Conservation (phyloP, 2,888 invertebrate genomes). For the Drosophila vallismaia region DNA sequence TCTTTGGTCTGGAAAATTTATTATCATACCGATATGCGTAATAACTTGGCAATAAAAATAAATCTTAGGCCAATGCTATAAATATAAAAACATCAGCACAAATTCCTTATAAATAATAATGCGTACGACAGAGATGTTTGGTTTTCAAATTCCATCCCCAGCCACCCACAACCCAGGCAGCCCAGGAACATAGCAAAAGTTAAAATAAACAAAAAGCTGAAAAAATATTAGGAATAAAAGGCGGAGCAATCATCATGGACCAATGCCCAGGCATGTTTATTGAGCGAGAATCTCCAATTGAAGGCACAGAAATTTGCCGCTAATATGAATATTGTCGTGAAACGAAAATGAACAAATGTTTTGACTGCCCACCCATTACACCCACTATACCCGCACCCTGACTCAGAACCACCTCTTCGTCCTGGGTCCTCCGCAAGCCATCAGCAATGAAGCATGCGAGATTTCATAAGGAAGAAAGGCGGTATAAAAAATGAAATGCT, state of each 20-base stretch:
- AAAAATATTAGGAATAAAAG: constrained; percentile 2
- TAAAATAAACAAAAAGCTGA: constrained; percentile 42
- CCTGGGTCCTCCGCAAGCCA: constrained; percentile 11
- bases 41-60: constrained; percentile 80
- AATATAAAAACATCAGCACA: constrained; percentile 75
- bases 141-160: constrained; percentile 73
- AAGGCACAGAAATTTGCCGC: constrained; percentile 63
- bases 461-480: constrained; percentile 66
- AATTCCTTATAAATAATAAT: constrained; percentile 76
- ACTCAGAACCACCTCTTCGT: neutral
- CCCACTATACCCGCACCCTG: constrained; percentile 6
- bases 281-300: constrained; percentile 50
- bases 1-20: constrained; percentile 61
- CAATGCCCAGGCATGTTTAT: constrained; percentile 52
- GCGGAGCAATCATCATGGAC: constrained; percentile 54
- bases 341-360: constrained; percentile 74
- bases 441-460: constrained; percentile 69
- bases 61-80: constrained; percentile 75
- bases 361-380: constrained; percentile 14
- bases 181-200: constrained; percentile 27
- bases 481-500: constrained; percentile 41
- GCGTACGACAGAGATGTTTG: constrained; percentile 46
- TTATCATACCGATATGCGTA: constrained; percentile 79
- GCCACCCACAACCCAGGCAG: constrained; percentile 6
- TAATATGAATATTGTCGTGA: constrained; percentile 77